A percentile compares a stretch with the other conserved stretches of the same genome.
Evolutionary conservation across 2,888 invertebrate species (phyloP).

Genomic region (Marronus borbonicus): DNA sequence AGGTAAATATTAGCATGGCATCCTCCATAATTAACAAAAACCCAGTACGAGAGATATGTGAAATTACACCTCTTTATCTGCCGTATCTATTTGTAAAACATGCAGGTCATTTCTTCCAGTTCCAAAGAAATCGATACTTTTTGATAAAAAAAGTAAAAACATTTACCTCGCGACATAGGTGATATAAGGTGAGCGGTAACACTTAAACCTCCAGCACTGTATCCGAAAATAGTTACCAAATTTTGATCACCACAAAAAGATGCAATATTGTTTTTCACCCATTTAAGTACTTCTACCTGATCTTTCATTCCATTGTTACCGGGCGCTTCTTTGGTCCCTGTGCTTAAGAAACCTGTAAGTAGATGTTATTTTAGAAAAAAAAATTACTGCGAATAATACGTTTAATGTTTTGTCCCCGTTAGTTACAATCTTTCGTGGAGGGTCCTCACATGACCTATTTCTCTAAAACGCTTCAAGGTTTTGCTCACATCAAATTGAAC

Average conservation of each 20-base stretch:
- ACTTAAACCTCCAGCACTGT: slow-evolving; percentile 71
- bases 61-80: no score
- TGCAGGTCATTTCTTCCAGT: no score
- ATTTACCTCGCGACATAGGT: slow-evolving; percentile 76
- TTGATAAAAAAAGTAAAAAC: background rate
- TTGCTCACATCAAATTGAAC: no score
- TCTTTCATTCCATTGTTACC: slow-evolving; percentile 83
- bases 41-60: no score
- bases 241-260: slow-evolving; percentile 80
- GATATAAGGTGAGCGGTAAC: slow-evolving; percentile 74
- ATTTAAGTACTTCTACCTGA: slow-evolving; percentile 78
- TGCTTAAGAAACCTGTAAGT: slow-evolving; percentile 70
- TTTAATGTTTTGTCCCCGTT: no score
- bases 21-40: no score
- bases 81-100: background rate
- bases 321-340: slow-evolving; percentile 77
- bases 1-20: no score
- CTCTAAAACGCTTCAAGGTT: no score
- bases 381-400: no score
- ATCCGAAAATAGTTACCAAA: slow-evolving; percentile 77
- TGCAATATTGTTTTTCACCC: slow-evolving; percentile 78
- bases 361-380: background rate
- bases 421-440: no score
- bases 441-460: no score
- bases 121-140: no score